phyloP scores from a whole-genome alignment of 1,140 invertebrate genomes.

The Octopus bimaculoides region DNA sequence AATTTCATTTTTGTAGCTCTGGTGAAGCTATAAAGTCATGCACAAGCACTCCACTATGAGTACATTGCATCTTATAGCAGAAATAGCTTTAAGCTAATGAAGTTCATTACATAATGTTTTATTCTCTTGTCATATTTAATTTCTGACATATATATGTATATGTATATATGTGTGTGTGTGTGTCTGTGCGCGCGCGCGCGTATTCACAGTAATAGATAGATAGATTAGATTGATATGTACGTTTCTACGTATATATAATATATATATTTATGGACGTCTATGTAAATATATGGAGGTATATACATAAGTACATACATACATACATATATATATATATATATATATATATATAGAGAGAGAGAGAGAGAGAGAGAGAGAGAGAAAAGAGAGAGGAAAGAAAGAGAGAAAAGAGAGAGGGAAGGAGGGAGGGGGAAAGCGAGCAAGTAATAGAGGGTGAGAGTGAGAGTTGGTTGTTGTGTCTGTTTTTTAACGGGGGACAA shows the following conservation, averaged over 20 bases:
- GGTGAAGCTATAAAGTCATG: too few relatives aligned
- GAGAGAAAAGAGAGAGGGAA: background rate
- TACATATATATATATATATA: background rate
- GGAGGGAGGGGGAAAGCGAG: background rate
- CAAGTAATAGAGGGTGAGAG: background rate
- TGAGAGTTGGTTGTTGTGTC: background rate
- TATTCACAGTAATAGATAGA: background rate
- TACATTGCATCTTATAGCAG: too few relatives aligned
- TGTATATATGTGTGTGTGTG: background rate
- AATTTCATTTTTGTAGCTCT: too few relatives aligned
- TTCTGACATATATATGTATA: background rate
- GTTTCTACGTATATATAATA: background rate
- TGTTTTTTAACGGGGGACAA: constrained; percentile 10
- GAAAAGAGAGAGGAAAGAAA: background rate
- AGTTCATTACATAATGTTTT: too few relatives aligned
- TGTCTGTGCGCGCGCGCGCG: background rate
- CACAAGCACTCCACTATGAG: too few relatives aligned
- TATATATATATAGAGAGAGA: background rate
- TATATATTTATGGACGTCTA: background rate
- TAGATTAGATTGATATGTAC: background rate
- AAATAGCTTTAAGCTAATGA: too few relatives aligned
- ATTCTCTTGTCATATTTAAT: too few relatives aligned
- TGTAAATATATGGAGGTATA: background rate
- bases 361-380: background rate
- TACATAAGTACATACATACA: background rate